Conservation (phyloP, 2,888 invertebrate species). For the Scelioninae gen. 1 region DNA sequence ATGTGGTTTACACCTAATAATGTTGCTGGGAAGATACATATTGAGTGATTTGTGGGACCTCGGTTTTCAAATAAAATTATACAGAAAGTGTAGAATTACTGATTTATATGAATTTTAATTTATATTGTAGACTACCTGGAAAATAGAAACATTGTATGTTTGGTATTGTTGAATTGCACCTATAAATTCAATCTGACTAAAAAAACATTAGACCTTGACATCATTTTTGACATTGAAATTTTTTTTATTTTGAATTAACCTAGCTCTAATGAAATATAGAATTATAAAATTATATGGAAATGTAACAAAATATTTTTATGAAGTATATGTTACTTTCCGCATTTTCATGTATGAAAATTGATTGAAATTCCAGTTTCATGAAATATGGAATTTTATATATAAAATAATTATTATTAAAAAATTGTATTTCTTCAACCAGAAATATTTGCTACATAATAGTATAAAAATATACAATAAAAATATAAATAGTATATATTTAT, state of each 20-base stretch:
- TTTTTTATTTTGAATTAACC: no score
- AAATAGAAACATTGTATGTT: not conserved
- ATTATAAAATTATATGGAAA: not conserved
- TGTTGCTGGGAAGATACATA: conserved; percentile 17
- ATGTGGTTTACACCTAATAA: conserved; percentile 43
- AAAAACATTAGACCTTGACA: not conserved
- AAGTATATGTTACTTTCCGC: no score
- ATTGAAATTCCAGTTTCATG: no score
- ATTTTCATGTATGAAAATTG: no score
- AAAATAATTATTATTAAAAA: no score
- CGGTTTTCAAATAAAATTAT: conserved; percentile 20
- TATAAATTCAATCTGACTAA: not conserved
- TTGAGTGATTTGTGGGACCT: conserved; percentile 31
- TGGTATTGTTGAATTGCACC: no score
- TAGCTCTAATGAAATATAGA: not conserved
- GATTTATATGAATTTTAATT: conserved; percentile 31
- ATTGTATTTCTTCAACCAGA: no score
- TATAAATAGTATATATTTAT: no score
- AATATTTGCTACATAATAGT: no score
- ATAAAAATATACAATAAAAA: no score
- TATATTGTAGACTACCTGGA: conserved; percentile 14
- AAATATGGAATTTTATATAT: no score
- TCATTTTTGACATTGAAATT: not conserved
- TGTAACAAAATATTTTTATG: no score
- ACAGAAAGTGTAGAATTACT: conserved; percentile 1